Percentiles rank a stretch among this genome's conserved stretches.
These are phyloP conservation scores for Bactericera cockerelli DNA, from an alignment of 1,140 invertebrate genomes.

Conservation along the genomic window DNA sequence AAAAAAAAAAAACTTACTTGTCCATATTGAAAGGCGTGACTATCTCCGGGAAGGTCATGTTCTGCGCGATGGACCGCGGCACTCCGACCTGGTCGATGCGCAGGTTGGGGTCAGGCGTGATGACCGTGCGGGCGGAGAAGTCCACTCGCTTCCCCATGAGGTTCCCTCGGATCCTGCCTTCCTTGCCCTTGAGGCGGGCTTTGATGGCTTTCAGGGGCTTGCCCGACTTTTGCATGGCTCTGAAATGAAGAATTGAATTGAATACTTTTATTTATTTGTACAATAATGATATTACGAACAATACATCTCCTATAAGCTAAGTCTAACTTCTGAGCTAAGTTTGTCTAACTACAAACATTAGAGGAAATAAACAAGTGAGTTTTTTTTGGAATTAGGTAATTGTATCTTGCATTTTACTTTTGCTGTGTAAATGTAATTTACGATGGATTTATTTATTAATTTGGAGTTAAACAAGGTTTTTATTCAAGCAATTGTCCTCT, in stretches of 20 bases:
- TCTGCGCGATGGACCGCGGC: conserved; percentile 94
- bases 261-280: too few species aligned
- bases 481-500: too few species aligned
- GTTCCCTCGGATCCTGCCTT: conserved; percentile 96
- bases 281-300: too few species aligned
- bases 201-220: conserved; percentile 97
- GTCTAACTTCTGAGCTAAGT: neutral
- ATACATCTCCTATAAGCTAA: too few species aligned
- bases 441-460: too few species aligned
- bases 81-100: conserved; percentile 98
- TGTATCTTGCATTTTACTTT: too few species aligned
- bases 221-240: conserved; percentile 97
- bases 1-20: conserved; percentile 33
- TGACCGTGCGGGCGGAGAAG: conserved; percentile 97
- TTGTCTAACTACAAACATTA: too few species aligned
- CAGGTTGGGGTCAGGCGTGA: conserved; percentile 97
- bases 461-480: too few species aligned
- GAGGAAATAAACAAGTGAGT: too few species aligned
- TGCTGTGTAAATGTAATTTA: too few species aligned
- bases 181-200: conserved; percentile 78
- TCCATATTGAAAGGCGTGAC: conserved; percentile 99
- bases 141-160: conserved; percentile 99
- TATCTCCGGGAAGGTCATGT: conserved; percentile 97
- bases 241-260: conserved; percentile 29
- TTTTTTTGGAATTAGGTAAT: too few species aligned